Conservation (phyloP, 1,140 invertebrate species). For the Liolophura sinensis region DNA sequence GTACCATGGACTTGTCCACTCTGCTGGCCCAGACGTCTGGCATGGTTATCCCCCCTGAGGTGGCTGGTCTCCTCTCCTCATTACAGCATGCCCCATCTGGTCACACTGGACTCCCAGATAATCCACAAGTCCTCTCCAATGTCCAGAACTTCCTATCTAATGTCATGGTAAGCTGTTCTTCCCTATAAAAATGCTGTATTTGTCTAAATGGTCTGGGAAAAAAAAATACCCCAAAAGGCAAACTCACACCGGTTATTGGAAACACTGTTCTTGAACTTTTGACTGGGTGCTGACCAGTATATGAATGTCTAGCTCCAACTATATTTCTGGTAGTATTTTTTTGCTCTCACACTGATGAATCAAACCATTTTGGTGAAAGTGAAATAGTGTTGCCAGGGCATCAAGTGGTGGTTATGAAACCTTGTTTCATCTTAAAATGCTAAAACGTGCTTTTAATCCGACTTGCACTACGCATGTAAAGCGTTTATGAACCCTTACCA, state of each 20-base stretch:
- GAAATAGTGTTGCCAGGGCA: no score
- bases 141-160: slow-evolving; percentile 39
- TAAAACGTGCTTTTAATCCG: no score
- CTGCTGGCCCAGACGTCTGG: neutral
- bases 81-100: slow-evolving; percentile 27
- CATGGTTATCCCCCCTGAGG: slow-evolving; percentile 35
- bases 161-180: slow-evolving; percentile 34
- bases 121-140: slow-evolving; percentile 29
- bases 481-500: no score
- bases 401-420: no score
- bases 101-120: slow-evolving; percentile 10
- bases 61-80: slow-evolving; percentile 36
- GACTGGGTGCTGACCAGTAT: no score
- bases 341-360: no score
- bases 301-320: no score
- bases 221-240: slow-evolving; percentile 20
- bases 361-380: no score
- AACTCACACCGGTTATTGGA: slow-evolving; percentile 19
- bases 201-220: slow-evolving; percentile 13
- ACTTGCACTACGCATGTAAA: no score
- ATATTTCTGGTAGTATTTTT: no score
- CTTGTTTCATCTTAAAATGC: no score
- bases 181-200: slow-evolving; percentile 11
- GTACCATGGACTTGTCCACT: neutral
- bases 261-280: no score